These are phyloP conservation scores for Mimachlamys varia DNA, from an alignment of 2,888 invertebrate genomes.

Conservation along the genomic window DNA sequence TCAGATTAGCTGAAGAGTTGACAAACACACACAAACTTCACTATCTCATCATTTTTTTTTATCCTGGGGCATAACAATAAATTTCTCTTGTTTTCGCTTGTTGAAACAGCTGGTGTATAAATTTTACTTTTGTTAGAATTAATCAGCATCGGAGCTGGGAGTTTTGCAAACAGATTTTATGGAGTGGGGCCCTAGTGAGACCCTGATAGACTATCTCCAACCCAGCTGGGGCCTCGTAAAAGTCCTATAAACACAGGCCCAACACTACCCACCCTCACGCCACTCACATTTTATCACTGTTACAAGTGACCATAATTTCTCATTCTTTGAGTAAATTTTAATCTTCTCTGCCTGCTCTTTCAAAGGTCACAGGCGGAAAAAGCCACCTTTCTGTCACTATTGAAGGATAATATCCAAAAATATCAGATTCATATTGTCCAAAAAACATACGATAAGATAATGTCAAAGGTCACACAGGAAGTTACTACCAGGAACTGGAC, in stretches of 20 bases:
- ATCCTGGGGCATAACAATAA: not conserved
- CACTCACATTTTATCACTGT: not conserved
- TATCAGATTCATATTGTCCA: not conserved
- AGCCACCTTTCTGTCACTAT: not conserved
- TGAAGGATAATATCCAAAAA: not conserved
- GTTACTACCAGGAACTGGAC: not conserved
- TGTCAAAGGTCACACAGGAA: not conserved
- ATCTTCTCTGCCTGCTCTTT: not conserved
- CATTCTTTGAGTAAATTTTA: slow-evolving; percentile 35
- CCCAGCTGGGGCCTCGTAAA: slow-evolving; percentile 28
- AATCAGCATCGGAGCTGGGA: not conserved
- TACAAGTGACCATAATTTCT: slow-evolving; percentile 32
- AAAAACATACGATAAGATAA: not conserved
- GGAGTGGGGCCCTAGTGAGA: not conserved
- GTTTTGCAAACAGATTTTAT: slow-evolving; percentile 9
- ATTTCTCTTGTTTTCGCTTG: slow-evolving; percentile 24
- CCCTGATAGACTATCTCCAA: not conserved
- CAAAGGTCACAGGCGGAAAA: not conserved
- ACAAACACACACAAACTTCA: slow-evolving; percentile 20
- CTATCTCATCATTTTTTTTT: not conserved
- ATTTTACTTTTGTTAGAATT: slow-evolving; percentile 28
- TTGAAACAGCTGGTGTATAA: slow-evolving; percentile 28
- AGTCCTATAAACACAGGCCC: not conserved
- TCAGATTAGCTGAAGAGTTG: not conserved
- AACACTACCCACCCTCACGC: not conserved